These are phyloP conservation scores for Calosoma granatense DNA, from an alignment of 1,140 invertebrate genomes.

Conservation along the genomic window DNA sequence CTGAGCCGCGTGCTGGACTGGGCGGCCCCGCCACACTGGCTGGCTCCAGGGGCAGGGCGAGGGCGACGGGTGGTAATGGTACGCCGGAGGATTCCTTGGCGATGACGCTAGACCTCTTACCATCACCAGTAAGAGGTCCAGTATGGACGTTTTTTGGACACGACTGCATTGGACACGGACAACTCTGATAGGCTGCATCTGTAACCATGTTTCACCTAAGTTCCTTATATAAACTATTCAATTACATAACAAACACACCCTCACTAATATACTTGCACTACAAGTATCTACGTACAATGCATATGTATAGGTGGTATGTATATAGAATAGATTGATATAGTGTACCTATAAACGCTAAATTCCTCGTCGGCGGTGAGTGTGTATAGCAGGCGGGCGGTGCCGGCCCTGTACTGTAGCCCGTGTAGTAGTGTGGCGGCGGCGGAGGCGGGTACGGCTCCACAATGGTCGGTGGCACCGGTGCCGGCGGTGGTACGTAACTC, in stretches of 20 bases:
- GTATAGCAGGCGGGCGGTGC: conserved; percentile 56
- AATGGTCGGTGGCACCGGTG: conserved; percentile 21
- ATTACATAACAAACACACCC: too few species aligned
- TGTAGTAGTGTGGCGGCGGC: conserved; percentile 48
- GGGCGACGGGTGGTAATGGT: conserved; percentile 44
- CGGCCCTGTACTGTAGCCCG: conserved; percentile 48
- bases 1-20: conserved; percentile 53
- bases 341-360: conserved; percentile 52
- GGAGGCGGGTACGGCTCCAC: conserved; percentile 43
- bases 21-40: conserved; percentile 51
- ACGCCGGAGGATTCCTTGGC: conserved; percentile 30
- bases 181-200: conserved; percentile 56
- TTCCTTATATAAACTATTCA: background rate
- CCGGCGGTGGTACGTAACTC: conserved; percentile 42
- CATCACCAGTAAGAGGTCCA: conserved; percentile 88
- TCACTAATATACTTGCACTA: too few species aligned
- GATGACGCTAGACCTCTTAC: conserved; percentile 50
- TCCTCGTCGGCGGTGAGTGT: conserved; percentile 52
- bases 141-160: conserved; percentile 95
- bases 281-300: too few species aligned
- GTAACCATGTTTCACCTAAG: too few species aligned
- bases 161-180: conserved; percentile 77
- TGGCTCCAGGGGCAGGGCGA: conserved; percentile 51
- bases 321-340: conserved; percentile 14
- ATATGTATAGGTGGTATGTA: too few species aligned